These are phyloP conservation scores for Philereme transversata DNA, from an alignment of 2,888 invertebrate genomes.

Conservation along the genomic window DNA sequence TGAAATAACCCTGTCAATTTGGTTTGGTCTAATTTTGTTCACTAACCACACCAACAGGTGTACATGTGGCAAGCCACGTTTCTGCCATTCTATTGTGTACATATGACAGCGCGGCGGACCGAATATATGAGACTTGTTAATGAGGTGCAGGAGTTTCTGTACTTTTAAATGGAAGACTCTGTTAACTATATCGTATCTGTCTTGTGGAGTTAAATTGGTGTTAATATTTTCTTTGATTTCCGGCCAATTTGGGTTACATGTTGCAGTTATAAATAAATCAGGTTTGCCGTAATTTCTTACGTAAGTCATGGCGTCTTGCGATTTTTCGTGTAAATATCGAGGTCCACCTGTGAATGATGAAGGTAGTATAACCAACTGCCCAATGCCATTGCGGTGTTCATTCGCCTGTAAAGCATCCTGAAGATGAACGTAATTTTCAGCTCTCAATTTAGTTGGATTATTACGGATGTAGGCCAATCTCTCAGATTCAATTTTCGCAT, in stretches of 20 bases:
- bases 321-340: not conserved
- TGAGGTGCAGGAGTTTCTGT: conserved; percentile 4
- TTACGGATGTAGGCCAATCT: too few relatives aligned
- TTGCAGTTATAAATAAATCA: conserved; percentile 40
- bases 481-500: too few relatives aligned
- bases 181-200: conserved; percentile 31
- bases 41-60: conserved; percentile 25
- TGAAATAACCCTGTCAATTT: conserved; percentile 6
- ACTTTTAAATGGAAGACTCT: conserved; percentile 21
- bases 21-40: conserved; percentile 3
- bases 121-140: conserved; percentile 9
- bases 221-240: conserved; percentile 10
- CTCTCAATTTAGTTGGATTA: too few relatives aligned
- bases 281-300: conserved; percentile 48
- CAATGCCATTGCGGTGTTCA: too few relatives aligned
- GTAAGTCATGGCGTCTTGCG: conserved; percentile 30
- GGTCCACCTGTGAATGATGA: conserved; percentile 7
- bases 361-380: conserved; percentile 39
- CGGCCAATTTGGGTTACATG: conserved; percentile 15
- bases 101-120: conserved; percentile 18
- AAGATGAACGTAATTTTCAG: conserved; percentile 37
- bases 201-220: conserved; percentile 20
- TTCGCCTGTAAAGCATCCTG: conserved; percentile 33
- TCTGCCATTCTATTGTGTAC: conserved; percentile 3
- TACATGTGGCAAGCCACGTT: conserved; percentile 21